phyloP scores from a whole-genome alignment of 2,888 invertebrate species.

The Steinernema carpocapsae region DNA sequence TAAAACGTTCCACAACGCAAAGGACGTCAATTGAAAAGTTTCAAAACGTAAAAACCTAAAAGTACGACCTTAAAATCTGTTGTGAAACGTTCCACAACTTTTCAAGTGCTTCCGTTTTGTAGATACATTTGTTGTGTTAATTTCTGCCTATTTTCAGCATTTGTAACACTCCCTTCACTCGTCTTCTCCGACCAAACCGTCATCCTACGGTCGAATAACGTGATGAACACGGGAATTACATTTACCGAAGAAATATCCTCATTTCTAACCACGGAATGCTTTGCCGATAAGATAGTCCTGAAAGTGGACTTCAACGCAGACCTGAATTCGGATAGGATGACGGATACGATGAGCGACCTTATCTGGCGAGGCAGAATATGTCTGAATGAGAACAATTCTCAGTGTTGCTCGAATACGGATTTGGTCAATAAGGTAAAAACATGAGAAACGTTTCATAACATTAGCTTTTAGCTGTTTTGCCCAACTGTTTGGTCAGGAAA shows the following conservation, averaged over 20 bases:
- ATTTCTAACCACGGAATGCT: conserved; percentile 15
- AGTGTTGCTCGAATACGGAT: conserved; percentile 24
- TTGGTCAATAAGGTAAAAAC: conserved; percentile 1
- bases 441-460: not conserved
- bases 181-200: not conserved
- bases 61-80: not conserved
- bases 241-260: conserved; percentile 4
- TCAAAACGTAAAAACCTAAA: not conserved
- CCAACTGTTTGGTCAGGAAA: not conserved
- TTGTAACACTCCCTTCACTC: not conserved
- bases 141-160: not conserved
- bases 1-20: not conserved
- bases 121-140: not conserved
- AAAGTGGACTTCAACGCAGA: conserved; percentile 22
- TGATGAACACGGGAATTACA: not conserved
- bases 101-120: not conserved
- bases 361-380: conserved; percentile 21
- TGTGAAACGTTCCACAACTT: not conserved
- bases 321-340: conserved; percentile 19
- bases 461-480: not conserved
- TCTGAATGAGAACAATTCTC: conserved; percentile 16
- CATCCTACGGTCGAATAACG: conserved; percentile 2
- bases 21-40: not conserved
- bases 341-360: conserved; percentile 6
- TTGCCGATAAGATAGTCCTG: not conserved